Base-by-base conservation (phyloP, 2,113 vertebrate species). In the Notechis scutatus region DNA sequence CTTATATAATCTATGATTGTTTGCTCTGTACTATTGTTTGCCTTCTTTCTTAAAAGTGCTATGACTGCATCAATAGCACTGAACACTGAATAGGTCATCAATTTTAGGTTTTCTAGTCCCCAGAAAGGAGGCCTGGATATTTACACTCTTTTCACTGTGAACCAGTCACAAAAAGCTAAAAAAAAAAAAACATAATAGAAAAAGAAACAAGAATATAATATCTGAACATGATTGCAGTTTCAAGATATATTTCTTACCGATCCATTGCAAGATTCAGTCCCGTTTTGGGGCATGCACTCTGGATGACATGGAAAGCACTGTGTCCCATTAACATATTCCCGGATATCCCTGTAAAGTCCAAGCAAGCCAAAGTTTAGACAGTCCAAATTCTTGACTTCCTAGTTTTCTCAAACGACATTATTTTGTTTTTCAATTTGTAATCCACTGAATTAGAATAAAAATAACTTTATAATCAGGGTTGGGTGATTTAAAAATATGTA, bases 211-310 rank as follows among this genome's bases (percentile, higher is more conserved):
- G 5, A 88, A 23, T 57, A 88, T 89, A 56, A 88, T 12, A 10
- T 89, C 54, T 24, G 45, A 92, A 92, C 15, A 91, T 3, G 15
- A 85, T 3, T 14, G 56, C 14, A 1, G 34, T 15, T 9, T 54
- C 74, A 45, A 21, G 18, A 52, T 24, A 52, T 24, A n/a, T 10
- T 92, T 42, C 98, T 98, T 97, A 99, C 99, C 93, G 97, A 97
- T 90, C 99, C 99, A 0, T 95, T 95, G 97, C 99, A 99, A 95
- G 98, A 98, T 91, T 95, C 97, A 0, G 98, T 98, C 96, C 97
- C 98, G 0, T 99, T 99, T 95, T 99, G 97, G 18, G 98, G 98
- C 93, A 97, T 97, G 96, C 99, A 99, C 97, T 99, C 98, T 0
- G 98, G 64, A 94, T 99, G 98, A 95, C 99, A 99, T 0, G 97